Conservation (phyloP, 2,797 vertebrate genomes). For the Lycodopsis pacificus region DNA sequence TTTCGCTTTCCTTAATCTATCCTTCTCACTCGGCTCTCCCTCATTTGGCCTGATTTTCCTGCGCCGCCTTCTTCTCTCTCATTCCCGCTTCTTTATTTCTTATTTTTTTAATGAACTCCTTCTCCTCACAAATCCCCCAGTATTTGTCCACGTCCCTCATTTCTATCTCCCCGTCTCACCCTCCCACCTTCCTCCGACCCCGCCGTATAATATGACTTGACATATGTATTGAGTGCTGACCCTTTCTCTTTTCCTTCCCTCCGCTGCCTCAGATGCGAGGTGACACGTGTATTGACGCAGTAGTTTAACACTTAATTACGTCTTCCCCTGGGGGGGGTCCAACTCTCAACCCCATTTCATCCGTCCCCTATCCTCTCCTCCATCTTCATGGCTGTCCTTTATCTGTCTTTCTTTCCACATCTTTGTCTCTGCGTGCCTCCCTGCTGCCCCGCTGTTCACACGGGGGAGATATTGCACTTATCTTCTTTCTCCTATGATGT, state of each 20-base stretch:
- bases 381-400: neutral
- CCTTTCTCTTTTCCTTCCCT: conserved; percentile 22
- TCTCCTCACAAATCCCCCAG: conserved; percentile 16
- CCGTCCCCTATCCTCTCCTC: neutral
- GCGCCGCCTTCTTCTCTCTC: conserved; percentile 15
- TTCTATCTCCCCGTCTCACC: neutral
- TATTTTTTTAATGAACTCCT: conserved; percentile 33
- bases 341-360: conserved; percentile 21
- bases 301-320: conserved; percentile 75
- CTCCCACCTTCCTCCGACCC: conserved; percentile 15
- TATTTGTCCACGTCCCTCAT: conserved; percentile 9
- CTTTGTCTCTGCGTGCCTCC: conserved; percentile 16
- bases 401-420: neutral
- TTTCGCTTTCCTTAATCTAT: conserved; percentile 43
- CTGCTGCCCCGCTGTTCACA: neutral
- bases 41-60: conserved; percentile 45
- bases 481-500: conserved; percentile 48
- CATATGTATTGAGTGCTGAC: conserved; percentile 49
- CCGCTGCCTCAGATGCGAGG: conserved; percentile 50
- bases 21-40: conserved; percentile 22
- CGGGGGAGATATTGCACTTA: conserved; percentile 20
- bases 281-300: conserved; percentile 69
- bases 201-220: conserved; percentile 50
- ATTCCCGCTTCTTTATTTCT: conserved; percentile 4
- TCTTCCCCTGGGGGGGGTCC: conserved; percentile 53